Base-by-base conservation (phyloP, 2,797 vertebrate species). In the Cirrhinus molitorella region DNA sequence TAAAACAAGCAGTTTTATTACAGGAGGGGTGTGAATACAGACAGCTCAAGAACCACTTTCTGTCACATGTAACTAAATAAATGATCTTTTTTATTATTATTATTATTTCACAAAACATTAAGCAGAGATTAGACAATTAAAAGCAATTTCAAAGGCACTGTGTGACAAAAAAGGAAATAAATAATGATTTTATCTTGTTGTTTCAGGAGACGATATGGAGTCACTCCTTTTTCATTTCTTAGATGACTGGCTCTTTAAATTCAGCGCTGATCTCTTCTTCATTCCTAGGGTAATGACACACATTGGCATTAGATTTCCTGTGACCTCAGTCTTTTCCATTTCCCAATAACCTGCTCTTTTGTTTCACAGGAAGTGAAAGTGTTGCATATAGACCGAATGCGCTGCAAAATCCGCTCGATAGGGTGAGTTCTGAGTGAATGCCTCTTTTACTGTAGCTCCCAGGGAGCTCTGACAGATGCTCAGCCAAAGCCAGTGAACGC, bases 181-280 rank as follows among this genome's bases (percentile, higher is more conserved):
- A n/a, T n/a, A 0, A 59, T 98, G 89, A 21, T 11, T 3, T 45
- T 55, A 1, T 63, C 17, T 68, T 45, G 45, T 70, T 72, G 34
- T 79, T 25, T 86, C 88, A 99, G 98, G 97, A 49, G 92, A 97
- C 0, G 98, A 99, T 88, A 90, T 99, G 93, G 91, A 97, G 31
- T 99, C 98, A 23, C 97, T 99, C 37, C 96, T 99, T 11, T 99
- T 96, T 89, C 96, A 99, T 89, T 97, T 99, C 88, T 86, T 99
- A 89, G 95, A 99, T 84, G 98, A 99, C 81, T 99, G 98, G 98
- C 94, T 99, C 55, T 99, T 95, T 90, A 99, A 98, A 88, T 99
- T 99, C 91, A 96, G 96, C 81, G 98, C 97, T 23, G 96, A 99
- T 57, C 90, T 95, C n/a, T 99, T 96, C 90, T 99, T 99, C 87